Evolutionary conservation across 2,888 invertebrate genomes (phyloP), one percentile per base, ranked within the genome.

Genomic region (Parnassius orleans): DNA sequence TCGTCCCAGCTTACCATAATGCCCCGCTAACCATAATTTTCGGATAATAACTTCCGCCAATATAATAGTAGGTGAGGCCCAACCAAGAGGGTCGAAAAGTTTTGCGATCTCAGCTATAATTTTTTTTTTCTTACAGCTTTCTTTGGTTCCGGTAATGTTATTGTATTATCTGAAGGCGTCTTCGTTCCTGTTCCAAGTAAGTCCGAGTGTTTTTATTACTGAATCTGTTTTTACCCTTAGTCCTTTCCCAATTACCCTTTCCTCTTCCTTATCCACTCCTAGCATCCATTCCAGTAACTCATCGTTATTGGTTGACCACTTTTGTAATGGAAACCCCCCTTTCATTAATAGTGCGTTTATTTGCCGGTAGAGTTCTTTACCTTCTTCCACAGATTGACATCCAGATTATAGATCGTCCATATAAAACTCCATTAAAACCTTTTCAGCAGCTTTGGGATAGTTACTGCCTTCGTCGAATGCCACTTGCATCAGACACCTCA

Each of bases 71-170:
- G n/a, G n/a, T n/a, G n/a, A n/a, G 24, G 2, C 2, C 77, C 77
- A 79, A 0, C 77, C 77, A 0, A 76, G 51, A 0, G 77, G 76
- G 53, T 77, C 75, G 55, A 69, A 79, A 1, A 78, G 48, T n/a
- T 68, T 53, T 11, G 73, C 58, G 7, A 78, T 72, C 12, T 76
- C 74, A 1, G 76, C 74, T 11, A 75, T n/a, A 63, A 14, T 41
- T 57, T 68, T 64, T 76, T 69, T 68, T 78, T 78, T n/a, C 77
- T 78, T 60, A 71, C 60, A 57, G 72, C 65, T 50, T 46, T 19
- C 9, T 48, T 51, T 9, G 66, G 5, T 14, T 60, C 48, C 1
- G 70, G 67, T 0, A 75, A 52, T 9, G 66, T 63, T n/a, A n/a
- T n/a, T n/a, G n/a, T n/a, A n/a, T n/a, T 73, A 75, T 1, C 70